Percentiles rank a stretch among this genome's conserved stretches.
phyloP scores from a whole-genome alignment of 2,888 invertebrate genomes.

The Pomacea canaliculata region DNA sequence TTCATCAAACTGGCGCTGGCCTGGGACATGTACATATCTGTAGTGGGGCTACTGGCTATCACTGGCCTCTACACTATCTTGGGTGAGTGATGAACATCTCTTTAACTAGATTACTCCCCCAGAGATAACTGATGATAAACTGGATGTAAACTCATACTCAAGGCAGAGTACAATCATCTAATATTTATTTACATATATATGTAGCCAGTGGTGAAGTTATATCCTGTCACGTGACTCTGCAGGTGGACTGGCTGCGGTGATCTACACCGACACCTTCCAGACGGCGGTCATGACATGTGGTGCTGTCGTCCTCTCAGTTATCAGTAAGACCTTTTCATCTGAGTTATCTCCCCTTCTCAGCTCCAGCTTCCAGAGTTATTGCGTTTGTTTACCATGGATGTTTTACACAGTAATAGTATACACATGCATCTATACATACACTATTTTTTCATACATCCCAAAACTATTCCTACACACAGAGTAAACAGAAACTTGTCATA shows the following conservation, averaged over 20 bases:
- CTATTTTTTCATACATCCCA: too few relatives aligned
- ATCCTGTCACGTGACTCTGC: conserved; percentile 7
- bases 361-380: background rate
- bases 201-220: too few relatives aligned
- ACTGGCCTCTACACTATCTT: conserved; percentile 65
- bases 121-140: too few relatives aligned
- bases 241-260: conserved; percentile 63
- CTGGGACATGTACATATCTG: conserved; percentile 69
- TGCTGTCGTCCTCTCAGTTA: conserved; percentile 45
- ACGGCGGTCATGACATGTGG: conserved; percentile 66
- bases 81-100: conserved; percentile 42
- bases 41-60: conserved; percentile 59
- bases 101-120: background rate
- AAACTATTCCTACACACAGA: too few relatives aligned
- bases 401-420: too few relatives aligned
- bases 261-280: conserved; percentile 68
- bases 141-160: too few relatives aligned
- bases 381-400: too few relatives aligned
- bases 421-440: too few relatives aligned
- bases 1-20: conserved; percentile 71
- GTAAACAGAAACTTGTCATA: too few relatives aligned
- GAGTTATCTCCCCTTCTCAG: background rate
- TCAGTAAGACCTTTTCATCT: conserved; percentile 20
- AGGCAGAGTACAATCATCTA: too few relatives aligned
- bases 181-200: too few relatives aligned